These are phyloP conservation scores for Pachyramphus minor DNA, from an alignment of 2,113 vertebrate genomes.

Conservation along the genomic window DNA sequence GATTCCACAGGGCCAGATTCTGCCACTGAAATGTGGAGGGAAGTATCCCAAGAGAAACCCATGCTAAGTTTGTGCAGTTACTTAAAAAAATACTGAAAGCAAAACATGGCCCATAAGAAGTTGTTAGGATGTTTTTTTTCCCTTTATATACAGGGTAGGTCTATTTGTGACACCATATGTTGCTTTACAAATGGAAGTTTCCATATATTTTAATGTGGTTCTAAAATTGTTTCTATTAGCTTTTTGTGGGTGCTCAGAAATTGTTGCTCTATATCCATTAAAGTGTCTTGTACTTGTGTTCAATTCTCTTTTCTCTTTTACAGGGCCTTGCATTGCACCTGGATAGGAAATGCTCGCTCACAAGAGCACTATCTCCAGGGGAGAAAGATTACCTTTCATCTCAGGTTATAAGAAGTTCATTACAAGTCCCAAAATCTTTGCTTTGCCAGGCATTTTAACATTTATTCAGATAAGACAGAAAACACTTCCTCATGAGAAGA, in stretches of 20 bases:
- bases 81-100: background rate
- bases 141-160: background rate
- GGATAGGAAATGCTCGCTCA: background rate
- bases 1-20: background rate
- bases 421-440: background rate
- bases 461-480: background rate
- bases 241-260: background rate
- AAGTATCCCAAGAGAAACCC: background rate
- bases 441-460: background rate
- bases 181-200: background rate
- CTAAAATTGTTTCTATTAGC: background rate
- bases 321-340: background rate
- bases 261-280: background rate
- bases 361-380: background rate
- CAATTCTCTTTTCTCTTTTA: background rate
- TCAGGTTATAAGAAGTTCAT: background rate
- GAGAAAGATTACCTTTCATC: background rate
- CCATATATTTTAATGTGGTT: background rate
- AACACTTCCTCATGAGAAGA: background rate
- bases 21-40: background rate
- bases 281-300: background rate
- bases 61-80: background rate
- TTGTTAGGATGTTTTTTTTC: background rate
- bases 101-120: background rate
- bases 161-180: background rate